Evolutionary conservation across 2,888 invertebrate species (phyloP).

Genomic region (Hoplodrina ambigua): DNA sequence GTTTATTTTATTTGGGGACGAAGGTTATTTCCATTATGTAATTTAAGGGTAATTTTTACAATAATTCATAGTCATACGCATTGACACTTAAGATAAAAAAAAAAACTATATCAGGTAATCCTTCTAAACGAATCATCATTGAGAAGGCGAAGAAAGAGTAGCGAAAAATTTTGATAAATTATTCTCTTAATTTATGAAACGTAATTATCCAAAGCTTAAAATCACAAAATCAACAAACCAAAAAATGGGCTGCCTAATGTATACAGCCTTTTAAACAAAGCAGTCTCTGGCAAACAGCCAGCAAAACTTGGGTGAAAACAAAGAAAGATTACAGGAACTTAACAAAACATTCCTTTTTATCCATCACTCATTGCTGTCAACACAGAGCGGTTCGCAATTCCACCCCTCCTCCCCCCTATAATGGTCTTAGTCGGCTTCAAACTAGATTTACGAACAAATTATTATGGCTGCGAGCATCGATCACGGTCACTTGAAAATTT

Average conservation of each 20-base stretch:
- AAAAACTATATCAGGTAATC: too few species aligned
- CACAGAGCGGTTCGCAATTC: slow-evolving; percentile 41
- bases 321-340: slow-evolving; percentile 42
- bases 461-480: slow-evolving; percentile 41
- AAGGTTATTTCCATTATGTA: background rate
- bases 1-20: slow-evolving; percentile 10
- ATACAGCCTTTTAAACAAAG: slow-evolving; percentile 37
- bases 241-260: slow-evolving; percentile 4
- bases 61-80: background rate
- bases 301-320: slow-evolving; percentile 23
- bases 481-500: slow-evolving; percentile 43
- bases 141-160: background rate
- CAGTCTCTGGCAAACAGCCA: slow-evolving; percentile 24
- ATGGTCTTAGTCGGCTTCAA: slow-evolving; percentile 34
- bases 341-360: slow-evolving; percentile 49
- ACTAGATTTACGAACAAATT: slow-evolving; percentile 55
- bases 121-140: too few species aligned
- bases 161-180: background rate
- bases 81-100: background rate
- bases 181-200: background rate
- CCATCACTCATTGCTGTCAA: slow-evolving; percentile 45
- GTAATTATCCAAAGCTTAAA: background rate
- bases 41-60: background rate
- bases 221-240: background rate
- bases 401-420: slow-evolving; percentile 3